phyloP scores from a whole-genome alignment of 2,113 vertebrate species.

The Lonchura striata region DNA sequence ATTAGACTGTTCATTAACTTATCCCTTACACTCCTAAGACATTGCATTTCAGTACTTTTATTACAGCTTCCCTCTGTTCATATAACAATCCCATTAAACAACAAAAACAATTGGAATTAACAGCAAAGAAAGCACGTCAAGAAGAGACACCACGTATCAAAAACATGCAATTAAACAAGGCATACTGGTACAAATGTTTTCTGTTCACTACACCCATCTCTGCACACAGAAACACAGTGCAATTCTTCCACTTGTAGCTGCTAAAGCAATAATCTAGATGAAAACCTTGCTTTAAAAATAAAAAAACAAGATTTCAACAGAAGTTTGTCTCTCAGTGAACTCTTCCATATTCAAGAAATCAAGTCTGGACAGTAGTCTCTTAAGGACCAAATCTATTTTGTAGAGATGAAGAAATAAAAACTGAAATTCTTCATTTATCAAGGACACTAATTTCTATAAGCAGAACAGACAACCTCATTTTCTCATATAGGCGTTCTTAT shows the following conservation, averaged over 20 bases:
- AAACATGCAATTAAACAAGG: background rate
- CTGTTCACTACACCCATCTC: background rate
- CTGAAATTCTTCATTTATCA: background rate
- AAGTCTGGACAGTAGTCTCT: background rate
- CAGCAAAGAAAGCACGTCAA: background rate
- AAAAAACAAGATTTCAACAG: no score
- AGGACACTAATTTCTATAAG: background rate
- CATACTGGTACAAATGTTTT: background rate
- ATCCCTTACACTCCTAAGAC: background rate
- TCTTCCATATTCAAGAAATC: background rate
- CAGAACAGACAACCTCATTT: background rate
- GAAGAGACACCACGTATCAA: background rate
- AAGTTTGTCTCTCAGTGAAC: background rate
- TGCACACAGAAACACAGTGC: background rate
- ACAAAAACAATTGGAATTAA: background rate
- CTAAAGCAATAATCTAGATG: background rate
- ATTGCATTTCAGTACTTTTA: background rate
- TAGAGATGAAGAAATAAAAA: background rate
- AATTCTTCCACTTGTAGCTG: background rate
- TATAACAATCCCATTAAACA: background rate
- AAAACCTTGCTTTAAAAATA: background rate
- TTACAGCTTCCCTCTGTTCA: background rate
- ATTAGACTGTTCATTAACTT: background rate
- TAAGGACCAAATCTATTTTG: background rate
- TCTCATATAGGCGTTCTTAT: background rate